Conservation (phyloP, 2,888 invertebrate genomes). For the Lydus trimaculatus region DNA sequence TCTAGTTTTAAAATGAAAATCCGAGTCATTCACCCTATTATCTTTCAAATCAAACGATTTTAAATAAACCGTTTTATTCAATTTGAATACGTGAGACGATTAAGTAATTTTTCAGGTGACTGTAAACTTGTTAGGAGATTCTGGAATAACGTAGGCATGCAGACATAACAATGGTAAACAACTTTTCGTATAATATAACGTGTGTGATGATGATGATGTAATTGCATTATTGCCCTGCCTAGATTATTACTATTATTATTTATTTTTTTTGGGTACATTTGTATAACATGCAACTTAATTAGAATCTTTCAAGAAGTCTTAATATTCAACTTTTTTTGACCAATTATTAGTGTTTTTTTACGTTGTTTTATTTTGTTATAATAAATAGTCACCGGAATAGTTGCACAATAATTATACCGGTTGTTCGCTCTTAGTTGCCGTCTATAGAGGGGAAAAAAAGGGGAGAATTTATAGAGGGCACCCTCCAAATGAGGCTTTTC, state of each 20-base stretch:
- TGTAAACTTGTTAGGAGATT: background rate
- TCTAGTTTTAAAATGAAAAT: background rate
- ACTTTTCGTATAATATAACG: background rate
- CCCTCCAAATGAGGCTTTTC: background rate
- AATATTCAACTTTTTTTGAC: background rate
- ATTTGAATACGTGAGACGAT: background rate
- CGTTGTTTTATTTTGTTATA: background rate
- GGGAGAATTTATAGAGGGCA: background rate
- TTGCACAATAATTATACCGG: background rate
- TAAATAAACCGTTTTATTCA: background rate
- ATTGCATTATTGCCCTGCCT: background rate
- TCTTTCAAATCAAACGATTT: background rate
- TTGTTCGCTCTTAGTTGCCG: background rate
- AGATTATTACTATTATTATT: no score
- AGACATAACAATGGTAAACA: background rate
- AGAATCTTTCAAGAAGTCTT: background rate
- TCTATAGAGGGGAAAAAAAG: background rate
- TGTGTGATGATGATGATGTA: slow-evolving; percentile 1
- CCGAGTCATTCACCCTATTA: background rate
- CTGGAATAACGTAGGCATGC: background rate
- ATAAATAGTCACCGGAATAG: background rate
- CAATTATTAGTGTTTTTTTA: background rate
- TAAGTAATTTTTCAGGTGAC: slow-evolving; percentile 1
- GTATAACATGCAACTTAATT: background rate
- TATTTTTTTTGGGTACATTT: no score